Conservation (phyloP, 1,140 invertebrate species). For the Brachionus rotundiformis region DNA sequence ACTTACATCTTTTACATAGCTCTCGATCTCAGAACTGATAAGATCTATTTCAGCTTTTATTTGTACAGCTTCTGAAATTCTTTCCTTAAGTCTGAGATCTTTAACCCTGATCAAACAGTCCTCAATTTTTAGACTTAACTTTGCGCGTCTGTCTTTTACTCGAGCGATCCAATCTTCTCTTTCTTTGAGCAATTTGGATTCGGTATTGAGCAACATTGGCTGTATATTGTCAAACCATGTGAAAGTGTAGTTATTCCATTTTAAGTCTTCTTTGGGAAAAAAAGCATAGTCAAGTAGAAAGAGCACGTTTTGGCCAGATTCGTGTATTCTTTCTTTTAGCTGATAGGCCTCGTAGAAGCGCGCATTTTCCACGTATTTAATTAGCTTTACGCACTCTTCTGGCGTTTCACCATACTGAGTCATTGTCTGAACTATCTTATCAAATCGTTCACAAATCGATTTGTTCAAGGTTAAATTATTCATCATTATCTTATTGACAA, state of each 20-base stretch:
- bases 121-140: conserved; percentile 22
- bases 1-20: conserved; percentile 68
- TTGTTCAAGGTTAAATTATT: conserved; percentile 76
- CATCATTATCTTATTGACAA: conserved; percentile 76
- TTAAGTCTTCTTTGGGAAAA: conserved; percentile 74
- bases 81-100: conserved; percentile 60
- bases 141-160: conserved; percentile 6
- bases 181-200: conserved; percentile 4
- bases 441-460: conserved; percentile 78
- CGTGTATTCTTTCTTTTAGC: conserved; percentile 72
- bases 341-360: conserved; percentile 65
- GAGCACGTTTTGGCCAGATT: conserved; percentile 72
- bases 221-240: conserved; percentile 87
- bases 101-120: conserved; percentile 54
- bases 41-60: conserved; percentile 59
- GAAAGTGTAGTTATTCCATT: conserved; percentile 78
- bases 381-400: conserved; percentile 79
- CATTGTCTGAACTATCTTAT: conserved; percentile 81
- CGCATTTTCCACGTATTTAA: conserved; percentile 73
- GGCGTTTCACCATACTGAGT: conserved; percentile 82
- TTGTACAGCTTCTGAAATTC: conserved; percentile 61
- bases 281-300: conserved; percentile 76
- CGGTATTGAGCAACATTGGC: conserved; percentile 68
- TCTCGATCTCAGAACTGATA: conserved; percentile 58
- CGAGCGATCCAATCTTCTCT: conserved; percentile 35